Conservation (phyloP, 2,888 invertebrate species). For the Scelioninae gen. 1 region DNA sequence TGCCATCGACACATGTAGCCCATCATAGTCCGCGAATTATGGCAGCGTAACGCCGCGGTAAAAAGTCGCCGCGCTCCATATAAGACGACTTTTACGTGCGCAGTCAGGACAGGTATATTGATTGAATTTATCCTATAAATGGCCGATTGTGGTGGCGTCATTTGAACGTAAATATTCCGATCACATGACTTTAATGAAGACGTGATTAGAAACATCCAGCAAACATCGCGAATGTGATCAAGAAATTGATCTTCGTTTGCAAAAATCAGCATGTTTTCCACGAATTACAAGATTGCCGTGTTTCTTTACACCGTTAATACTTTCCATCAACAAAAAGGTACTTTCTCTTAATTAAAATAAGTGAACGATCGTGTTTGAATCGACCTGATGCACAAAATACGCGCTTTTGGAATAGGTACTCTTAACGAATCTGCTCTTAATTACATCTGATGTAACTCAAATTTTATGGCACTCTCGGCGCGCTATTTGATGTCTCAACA, state of each 20-base stretch:
- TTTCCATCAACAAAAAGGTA: slow-evolving; percentile 10
- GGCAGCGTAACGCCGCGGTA: slow-evolving; percentile 80
- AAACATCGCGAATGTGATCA: slow-evolving; percentile 23
- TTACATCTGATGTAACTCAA: not conserved
- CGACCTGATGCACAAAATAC: not conserved
- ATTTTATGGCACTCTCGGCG: not conserved
- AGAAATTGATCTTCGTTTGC: not conserved
- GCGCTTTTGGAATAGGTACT: slow-evolving; percentile 2
- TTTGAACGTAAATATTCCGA: slow-evolving; percentile 67
- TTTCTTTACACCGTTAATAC: not conserved
- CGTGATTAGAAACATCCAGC: slow-evolving; percentile 76
- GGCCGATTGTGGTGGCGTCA: slow-evolving; percentile 73
- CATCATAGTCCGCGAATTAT: slow-evolving; percentile 84
- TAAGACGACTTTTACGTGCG: slow-evolving; percentile 77
- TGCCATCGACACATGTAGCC: slow-evolving; percentile 84
- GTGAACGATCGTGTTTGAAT: slow-evolving; percentile 11
- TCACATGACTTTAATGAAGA: slow-evolving; percentile 65
- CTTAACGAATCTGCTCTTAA: slow-evolving; percentile 1
- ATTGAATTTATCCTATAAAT: slow-evolving; percentile 82
- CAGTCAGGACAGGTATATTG: slow-evolving; percentile 76
- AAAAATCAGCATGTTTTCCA: not conserved
- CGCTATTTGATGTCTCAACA: too few relatives aligned
- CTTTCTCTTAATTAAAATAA: slow-evolving; percentile 32
- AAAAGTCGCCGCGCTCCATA: slow-evolving; percentile 80
- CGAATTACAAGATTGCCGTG: not conserved